These are phyloP conservation scores for Eptatretus atami DNA, from an alignment of 2,797 vertebrate species.

Conservation along the genomic window DNA sequence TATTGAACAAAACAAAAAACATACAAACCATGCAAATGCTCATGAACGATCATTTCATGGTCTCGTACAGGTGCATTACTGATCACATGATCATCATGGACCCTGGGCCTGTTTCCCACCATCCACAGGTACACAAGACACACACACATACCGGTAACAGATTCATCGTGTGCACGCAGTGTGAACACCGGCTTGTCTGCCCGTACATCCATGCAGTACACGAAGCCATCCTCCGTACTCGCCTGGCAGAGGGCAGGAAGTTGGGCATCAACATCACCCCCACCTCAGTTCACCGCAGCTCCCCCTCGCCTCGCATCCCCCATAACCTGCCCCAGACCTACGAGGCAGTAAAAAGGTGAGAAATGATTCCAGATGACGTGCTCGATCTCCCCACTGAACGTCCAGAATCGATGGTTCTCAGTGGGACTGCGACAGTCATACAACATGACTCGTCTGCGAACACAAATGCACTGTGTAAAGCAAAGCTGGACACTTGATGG, in stretches of 20 bases:
- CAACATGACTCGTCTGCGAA: slow-evolving; percentile 32
- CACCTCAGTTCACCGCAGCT: too few species aligned
- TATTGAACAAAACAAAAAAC: too few species aligned
- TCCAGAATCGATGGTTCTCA: slow-evolving; percentile 36
- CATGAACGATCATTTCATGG: too few species aligned
- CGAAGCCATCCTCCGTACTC: slow-evolving; percentile 84
- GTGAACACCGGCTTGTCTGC: slow-evolving; percentile 72
- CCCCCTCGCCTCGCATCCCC: too few species aligned
- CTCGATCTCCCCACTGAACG: slow-evolving; percentile 78
- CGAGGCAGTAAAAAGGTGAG: slow-evolving; percentile 64
- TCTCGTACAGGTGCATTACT: too few species aligned
- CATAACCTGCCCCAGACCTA: slow-evolving; percentile 13
- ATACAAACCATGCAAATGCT: too few species aligned
- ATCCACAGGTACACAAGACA: too few species aligned
- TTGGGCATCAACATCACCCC: background rate
- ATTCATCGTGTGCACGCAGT: slow-evolving; percentile 51
- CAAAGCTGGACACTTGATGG: too few species aligned
- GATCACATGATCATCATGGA: too few species aligned
- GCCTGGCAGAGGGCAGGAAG: slow-evolving; percentile 21
- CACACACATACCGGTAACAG: slow-evolving; percentile 38
- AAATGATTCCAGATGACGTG: slow-evolving; percentile 71
- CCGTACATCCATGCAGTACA: slow-evolving; percentile 74
- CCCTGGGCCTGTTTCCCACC: too few species aligned
- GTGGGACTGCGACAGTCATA: slow-evolving; percentile 71
- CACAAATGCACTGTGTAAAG: background rate